A percentile compares a stretch with the other conserved stretches of the same genome.
Conservation (phyloP, 1,140 invertebrate species). For the Tyrophagus putrescentiae region DNA sequence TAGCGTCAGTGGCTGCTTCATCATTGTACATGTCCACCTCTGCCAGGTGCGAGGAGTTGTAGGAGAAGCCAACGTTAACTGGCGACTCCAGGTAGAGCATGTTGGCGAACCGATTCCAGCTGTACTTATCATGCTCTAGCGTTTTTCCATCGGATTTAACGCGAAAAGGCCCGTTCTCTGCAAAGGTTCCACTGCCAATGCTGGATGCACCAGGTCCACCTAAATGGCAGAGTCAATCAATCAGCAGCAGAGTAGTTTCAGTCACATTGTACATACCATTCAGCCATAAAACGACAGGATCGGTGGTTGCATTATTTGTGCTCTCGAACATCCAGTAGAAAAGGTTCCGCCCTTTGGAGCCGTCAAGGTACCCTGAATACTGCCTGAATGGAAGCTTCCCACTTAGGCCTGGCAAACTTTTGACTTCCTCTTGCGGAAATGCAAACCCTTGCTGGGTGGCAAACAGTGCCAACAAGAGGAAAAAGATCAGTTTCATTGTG, state of each 20-base stretch:
- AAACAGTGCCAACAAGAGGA: not conserved
- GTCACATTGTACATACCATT: no score
- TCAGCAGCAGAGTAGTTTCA: no score
- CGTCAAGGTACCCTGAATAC: conserved; percentile 32
- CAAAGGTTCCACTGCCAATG: conserved; percentile 36
- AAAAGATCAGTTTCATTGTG: not conserved
- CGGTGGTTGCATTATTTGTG: conserved; percentile 33
- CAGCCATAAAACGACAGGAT: conserved; percentile 43
- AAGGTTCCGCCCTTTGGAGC: conserved; percentile 25
- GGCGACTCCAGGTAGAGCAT: conserved; percentile 47
- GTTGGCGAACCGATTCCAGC: conserved; percentile 52
- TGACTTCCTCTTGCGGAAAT: conserved; percentile 7
- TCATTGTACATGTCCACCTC: conserved; percentile 37
- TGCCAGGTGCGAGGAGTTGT: conserved; percentile 28
- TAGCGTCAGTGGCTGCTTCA: conserved; percentile 35
- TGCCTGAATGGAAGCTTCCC: conserved; percentile 26
- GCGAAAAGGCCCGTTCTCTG: conserved; percentile 41
- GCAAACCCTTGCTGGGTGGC: not conserved
- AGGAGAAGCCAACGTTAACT: conserved; percentile 43
- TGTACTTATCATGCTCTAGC: conserved; percentile 34
- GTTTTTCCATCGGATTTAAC: conserved; percentile 34
- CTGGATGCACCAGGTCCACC: conserved; percentile 43
- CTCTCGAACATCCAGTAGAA: conserved; percentile 39
- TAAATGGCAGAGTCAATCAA: no score
- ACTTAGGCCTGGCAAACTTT: conserved; percentile 27